phyloP scores from a whole-genome alignment of 2,888 invertebrate species.

The Drosophila meridionalis region DNA sequence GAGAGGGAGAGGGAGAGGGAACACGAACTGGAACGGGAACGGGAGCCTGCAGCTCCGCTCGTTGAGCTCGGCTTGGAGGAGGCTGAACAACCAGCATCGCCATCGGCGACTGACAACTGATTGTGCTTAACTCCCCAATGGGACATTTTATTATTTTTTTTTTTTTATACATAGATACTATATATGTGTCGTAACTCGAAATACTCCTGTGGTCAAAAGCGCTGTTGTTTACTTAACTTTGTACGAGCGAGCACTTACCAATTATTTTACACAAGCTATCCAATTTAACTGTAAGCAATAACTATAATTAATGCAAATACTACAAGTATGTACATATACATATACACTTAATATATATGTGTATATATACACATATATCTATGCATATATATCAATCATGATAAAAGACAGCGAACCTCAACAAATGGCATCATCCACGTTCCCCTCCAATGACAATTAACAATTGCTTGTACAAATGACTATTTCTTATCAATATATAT shows the following conservation, averaged over 20 bases:
- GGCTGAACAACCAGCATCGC: slow-evolving; percentile 13
- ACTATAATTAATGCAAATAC: slow-evolving; percentile 29
- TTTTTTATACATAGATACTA: slow-evolving; percentile 9
- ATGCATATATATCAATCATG: background rate
- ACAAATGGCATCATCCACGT: slow-evolving; percentile 21
- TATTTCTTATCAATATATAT: slow-evolving; percentile 1
- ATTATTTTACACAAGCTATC: slow-evolving; percentile 43
- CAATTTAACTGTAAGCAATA: slow-evolving; percentile 53
- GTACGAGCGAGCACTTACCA: slow-evolving; percentile 18
- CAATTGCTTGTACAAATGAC: slow-evolving; percentile 25
- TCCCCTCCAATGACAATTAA: slow-evolving; percentile 21
- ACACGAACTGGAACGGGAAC: background rate
- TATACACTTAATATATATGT: slow-evolving; percentile 13
- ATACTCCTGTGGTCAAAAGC: slow-evolving; percentile 73
- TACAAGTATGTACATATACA: slow-evolving; percentile 29
- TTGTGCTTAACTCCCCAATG: background rate
- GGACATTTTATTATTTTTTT: slow-evolving; percentile 22
- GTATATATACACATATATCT: background rate
- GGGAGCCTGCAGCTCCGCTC: slow-evolving; percentile 34
- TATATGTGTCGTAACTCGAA: slow-evolving; percentile 46
- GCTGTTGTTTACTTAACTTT: slow-evolving; percentile 41
- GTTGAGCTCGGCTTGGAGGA: slow-evolving; percentile 51
- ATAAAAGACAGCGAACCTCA: slow-evolving; percentile 11
- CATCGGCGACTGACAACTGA: slow-evolving; percentile 16
- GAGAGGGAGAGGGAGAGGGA: background rate